Evolutionary conservation across 2,113 vertebrate species (phyloP).

Genomic region (Hippoglossus stenolepis): DNA sequence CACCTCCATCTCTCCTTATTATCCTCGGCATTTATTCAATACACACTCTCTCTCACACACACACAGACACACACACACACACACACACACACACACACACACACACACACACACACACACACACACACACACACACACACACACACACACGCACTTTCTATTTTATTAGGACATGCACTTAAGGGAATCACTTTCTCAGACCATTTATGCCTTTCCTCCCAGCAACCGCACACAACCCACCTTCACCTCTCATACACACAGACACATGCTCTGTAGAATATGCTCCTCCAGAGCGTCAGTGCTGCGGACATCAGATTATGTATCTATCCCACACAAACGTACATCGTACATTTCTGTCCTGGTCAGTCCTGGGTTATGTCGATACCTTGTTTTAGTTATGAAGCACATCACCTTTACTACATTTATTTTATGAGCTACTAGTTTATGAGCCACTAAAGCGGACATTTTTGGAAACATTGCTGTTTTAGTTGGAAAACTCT

Average conservation of each 20-base stretch:
- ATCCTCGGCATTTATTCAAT: conserved; percentile 18
- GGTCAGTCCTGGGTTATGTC: not conserved
- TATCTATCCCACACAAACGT: not conserved
- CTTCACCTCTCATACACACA: not conserved
- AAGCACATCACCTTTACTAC: not conserved
- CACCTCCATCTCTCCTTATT: conserved; percentile 20
- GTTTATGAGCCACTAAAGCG: no score
- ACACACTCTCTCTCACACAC: not conserved
- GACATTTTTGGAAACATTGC: no score
- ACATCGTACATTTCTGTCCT: not conserved
- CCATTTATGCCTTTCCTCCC: not conserved
- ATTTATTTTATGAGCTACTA: no score
- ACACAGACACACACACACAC: not conserved
- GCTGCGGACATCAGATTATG: not conserved
- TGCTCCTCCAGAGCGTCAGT: not conserved
- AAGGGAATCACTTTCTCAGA: conserved; percentile 52
- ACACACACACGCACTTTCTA: conserved; percentile 1
- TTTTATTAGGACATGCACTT: conserved; percentile 57
- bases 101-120: not conserved
- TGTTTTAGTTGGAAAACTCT: no score
- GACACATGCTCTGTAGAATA: not conserved
- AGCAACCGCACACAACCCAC: not conserved
- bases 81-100: not conserved
- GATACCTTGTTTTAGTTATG: no score
- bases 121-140: not conserved